Percentiles rank a stretch among this genome's conserved stretches.
phyloP scores from a whole-genome alignment of 2,888 invertebrate genomes.

The Mycalesis mineus region DNA sequence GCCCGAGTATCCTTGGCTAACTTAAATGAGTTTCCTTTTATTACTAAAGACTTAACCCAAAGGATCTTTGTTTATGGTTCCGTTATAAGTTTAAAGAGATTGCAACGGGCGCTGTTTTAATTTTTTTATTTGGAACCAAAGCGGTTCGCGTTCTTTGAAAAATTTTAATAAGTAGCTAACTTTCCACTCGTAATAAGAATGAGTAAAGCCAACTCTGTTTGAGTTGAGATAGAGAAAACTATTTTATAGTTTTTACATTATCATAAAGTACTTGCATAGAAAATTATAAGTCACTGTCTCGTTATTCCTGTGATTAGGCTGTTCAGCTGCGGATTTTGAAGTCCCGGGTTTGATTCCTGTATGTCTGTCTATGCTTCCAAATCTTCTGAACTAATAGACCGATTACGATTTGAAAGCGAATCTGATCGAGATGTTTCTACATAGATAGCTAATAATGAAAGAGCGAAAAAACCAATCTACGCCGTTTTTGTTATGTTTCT shows the following conservation, averaged over 20 bases:
- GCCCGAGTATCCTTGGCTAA: conserved; percentile 57
- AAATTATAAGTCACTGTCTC: too few relatives aligned
- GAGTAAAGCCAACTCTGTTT: conserved; percentile 15
- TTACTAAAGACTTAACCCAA: conserved; percentile 57
- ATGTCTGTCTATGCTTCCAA: too few relatives aligned
- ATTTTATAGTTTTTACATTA: background rate
- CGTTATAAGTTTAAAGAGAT: conserved; percentile 67
- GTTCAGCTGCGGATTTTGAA: too few relatives aligned
- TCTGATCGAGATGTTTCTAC: too few relatives aligned
- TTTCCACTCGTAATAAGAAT: conserved; percentile 18
- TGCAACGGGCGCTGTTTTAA: conserved; percentile 43
- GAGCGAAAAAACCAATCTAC: too few relatives aligned
- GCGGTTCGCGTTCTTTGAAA: conserved; percentile 28
- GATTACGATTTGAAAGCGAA: too few relatives aligned
- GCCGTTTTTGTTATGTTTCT: too few relatives aligned
- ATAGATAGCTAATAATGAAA: too few relatives aligned
- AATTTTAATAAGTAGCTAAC: conserved; percentile 30
- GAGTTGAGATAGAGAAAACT: background rate
- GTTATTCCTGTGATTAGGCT: too few relatives aligned
- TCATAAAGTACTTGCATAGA: too few relatives aligned
- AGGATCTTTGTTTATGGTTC: conserved; percentile 68
- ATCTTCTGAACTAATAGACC: too few relatives aligned
- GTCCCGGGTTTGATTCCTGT: too few relatives aligned
- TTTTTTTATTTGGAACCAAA: conserved; percentile 34
- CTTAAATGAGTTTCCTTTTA: conserved; percentile 72